Evolutionary conservation across 64 coral and sea anemone species (phyloP).

Genomic region (Platygyra sinensis): DNA sequence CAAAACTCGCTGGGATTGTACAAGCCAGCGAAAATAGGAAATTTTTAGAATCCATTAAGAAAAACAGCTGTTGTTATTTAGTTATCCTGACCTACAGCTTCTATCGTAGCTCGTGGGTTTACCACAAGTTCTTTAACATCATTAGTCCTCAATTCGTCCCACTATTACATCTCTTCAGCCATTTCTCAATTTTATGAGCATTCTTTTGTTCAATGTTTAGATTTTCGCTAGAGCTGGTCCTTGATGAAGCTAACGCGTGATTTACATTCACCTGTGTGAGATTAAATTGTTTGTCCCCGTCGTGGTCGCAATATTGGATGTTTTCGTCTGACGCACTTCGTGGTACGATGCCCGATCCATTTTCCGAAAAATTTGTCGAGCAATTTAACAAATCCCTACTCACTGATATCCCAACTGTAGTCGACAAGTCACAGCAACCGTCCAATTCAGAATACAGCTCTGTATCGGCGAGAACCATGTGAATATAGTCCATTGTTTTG

Average conservation of each 20-base stretch:
- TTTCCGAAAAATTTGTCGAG: slow-evolving; percentile 58
- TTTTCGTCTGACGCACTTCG: slow-evolving; percentile 84
- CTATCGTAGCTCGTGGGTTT: not conserved
- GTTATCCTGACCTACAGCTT: not conserved
- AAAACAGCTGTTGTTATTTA: slow-evolving; percentile 29
- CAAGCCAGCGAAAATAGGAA: not conserved
- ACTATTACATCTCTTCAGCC: slow-evolving; percentile 82
- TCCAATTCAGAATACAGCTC: slow-evolving; percentile 53
- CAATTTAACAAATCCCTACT: slow-evolving; percentile 81
- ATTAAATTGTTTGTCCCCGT: slow-evolving; percentile 34
- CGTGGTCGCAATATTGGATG: slow-evolving; percentile 59
- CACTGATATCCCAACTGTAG: slow-evolving; percentile 67
- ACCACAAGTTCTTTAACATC: not conserved
- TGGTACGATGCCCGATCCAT: slow-evolving; percentile 78
- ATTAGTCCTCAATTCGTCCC: not conserved
- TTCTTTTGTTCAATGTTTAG: slow-evolving; percentile 67
- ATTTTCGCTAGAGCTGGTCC: slow-evolving; percentile 64
- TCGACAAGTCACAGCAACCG: slow-evolving; percentile 61
- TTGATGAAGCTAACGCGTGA: slow-evolving; percentile 62
- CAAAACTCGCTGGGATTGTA: not conserved
- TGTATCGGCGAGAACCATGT: slow-evolving; percentile 84
- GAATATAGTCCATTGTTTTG: slow-evolving; percentile 97
- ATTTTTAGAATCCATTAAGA: not conserved
- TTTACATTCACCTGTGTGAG: slow-evolving; percentile 84
- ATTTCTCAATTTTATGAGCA: slow-evolving; percentile 83